Base-by-base conservation (phyloP, 2,113 vertebrate species). In the Spea multiplicata region DNA sequence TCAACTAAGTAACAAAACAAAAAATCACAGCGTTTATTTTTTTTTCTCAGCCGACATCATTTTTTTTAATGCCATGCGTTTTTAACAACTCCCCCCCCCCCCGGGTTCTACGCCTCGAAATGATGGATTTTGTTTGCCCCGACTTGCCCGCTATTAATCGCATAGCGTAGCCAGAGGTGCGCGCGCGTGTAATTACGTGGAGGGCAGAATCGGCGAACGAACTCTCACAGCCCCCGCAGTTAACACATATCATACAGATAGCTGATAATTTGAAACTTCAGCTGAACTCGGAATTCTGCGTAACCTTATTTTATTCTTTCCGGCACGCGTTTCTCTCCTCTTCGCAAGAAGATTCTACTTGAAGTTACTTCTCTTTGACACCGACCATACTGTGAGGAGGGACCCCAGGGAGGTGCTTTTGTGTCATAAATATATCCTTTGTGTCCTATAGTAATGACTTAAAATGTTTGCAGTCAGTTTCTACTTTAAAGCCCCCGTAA, bases 361-460 rank as follows among this genome's bases (percentile, higher is more conserved):
- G 48, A 78, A 71, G 48, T 71, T 48, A 8, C 17, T 47, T 64
- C 48, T 65, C 55, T 66, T 66, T 73, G 77, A 73, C 70, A 67
- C 61, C 46, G 57, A 53, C 70, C 70, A 73, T 47, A 57, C 49
- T 12, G 48, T 52, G 16, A 48, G n/a, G 55, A 30, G 5, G n/a
- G 50, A 8, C 71, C 44, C 77, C 8, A 8, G 76, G 53, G 71
- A 67, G 6, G 14, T 47, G 52, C 52, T 62, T 57, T 30, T 10
- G 61, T 8, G 50, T 49, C 70, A 59, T 66, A 57, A 57, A 48
- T 59, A 80, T 49, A 17, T 53, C 5, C 77, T 67, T 67, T 73
- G 64, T 80, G 69, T 53, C 77, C 64, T 55, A 55, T 66, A 59
- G n/a, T 80, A 73, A 73, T 67, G 71, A 49, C 52, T 67, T 67